Percentiles rank a stretch among this genome's conserved stretches.
These are phyloP conservation scores for Leptinotarsa texana DNA, from an alignment of 1,140 invertebrate genomes.

Conservation along the genomic window DNA sequence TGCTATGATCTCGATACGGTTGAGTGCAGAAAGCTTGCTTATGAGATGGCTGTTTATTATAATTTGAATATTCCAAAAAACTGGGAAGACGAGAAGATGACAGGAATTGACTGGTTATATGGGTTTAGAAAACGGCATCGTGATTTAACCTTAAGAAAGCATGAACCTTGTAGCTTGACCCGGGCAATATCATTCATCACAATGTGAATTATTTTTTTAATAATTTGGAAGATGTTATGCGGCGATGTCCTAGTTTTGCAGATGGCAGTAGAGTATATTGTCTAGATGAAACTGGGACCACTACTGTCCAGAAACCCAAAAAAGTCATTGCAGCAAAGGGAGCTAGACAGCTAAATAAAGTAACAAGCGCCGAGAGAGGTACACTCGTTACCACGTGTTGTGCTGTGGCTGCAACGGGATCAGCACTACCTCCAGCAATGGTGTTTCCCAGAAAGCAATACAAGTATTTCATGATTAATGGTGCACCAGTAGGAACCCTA, in stretches of 20 bases:
- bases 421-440: slow-evolving; percentile 33
- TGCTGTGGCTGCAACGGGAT: slow-evolving; percentile 48
- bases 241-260: neutral
- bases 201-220: neutral
- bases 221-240: neutral
- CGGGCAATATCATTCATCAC: neutral
- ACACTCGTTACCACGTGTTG: slow-evolving; percentile 39
- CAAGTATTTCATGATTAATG: slow-evolving; percentile 1
- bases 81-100: neutral
- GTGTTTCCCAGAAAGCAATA: slow-evolving; percentile 22
- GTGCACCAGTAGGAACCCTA: slow-evolving; percentile 12
- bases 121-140: neutral
- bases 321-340: slow-evolving; percentile 41
- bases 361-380: slow-evolving; percentile 48
- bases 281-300: slow-evolving; percentile 52
- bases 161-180: neutral
- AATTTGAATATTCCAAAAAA: neutral
- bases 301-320: slow-evolving; percentile 50
- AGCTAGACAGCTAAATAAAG: slow-evolving; percentile 46
- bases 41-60: neutral
- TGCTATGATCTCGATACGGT: too few relatives aligned
- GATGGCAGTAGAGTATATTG: slow-evolving; percentile 49
- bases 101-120: neutral
- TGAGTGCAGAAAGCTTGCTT: too few relatives aligned
- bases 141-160: neutral